Evolutionary conservation across 2,888 invertebrate genomes (phyloP).

Genomic region (Cantharis rufa): DNA sequence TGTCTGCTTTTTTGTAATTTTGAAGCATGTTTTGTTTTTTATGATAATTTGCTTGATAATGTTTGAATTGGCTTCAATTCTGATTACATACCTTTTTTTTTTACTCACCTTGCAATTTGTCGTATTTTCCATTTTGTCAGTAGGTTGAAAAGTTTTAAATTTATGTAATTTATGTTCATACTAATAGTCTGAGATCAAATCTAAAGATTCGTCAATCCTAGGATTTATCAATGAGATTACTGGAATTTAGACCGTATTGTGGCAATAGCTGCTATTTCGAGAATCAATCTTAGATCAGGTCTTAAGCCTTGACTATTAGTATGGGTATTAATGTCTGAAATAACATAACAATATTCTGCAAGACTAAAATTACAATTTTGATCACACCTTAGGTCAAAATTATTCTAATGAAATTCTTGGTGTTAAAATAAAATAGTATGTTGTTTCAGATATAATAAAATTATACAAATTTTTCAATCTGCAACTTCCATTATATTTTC

Average conservation of each 20-base stretch:
- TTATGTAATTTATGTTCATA: background rate
- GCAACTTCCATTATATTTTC: background rate
- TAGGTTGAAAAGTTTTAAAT: background rate
- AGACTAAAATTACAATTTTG: background rate
- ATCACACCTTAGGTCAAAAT: too few relatives aligned
- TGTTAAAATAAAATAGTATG: background rate
- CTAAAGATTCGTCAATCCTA: too few relatives aligned
- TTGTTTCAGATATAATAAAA: background rate
- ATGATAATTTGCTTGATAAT: background rate
- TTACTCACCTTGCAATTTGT: background rate
- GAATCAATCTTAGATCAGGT: too few relatives aligned
- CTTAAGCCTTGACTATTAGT: too few relatives aligned
- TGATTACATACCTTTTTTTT: background rate
- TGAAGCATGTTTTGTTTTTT: constrained; percentile 11
- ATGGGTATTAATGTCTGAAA: background rate
- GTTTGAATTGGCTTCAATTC: background rate
- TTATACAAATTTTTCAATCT: background rate
- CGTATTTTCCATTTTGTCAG: background rate
- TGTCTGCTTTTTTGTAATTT: background rate
- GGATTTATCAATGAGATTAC: too few relatives aligned
- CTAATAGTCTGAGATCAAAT: too few relatives aligned
- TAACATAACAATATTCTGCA: background rate
- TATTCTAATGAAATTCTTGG: too few relatives aligned
- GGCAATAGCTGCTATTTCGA: too few relatives aligned
- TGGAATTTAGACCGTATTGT: too few relatives aligned